phyloP scores from a whole-genome alignment of 2,888 invertebrate genomes.

The Dolomedes plantarius region DNA sequence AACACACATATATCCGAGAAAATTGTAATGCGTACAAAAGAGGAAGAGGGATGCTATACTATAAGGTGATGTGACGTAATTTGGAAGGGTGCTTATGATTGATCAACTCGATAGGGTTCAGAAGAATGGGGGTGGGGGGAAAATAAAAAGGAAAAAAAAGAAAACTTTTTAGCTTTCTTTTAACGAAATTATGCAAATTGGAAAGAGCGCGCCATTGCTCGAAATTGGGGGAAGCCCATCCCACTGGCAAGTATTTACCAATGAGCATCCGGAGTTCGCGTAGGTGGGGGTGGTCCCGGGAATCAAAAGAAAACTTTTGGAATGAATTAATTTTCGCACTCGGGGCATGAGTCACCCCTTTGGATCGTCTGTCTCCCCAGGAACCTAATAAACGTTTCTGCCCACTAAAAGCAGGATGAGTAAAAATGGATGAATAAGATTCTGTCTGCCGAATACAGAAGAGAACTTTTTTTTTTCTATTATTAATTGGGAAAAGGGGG shows the following conservation, averaged over 20 bases:
- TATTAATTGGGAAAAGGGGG: conserved; percentile 3
- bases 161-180: conserved; percentile 30
- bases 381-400: neutral
- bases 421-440: conserved; percentile 15
- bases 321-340: conserved; percentile 69
- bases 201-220: conserved; percentile 59
- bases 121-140: neutral
- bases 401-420: neutral
- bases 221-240: conserved; percentile 52
- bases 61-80: conserved; percentile 71
- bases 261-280: conserved; percentile 38
- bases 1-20: neutral
- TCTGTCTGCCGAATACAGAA: neutral
- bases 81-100: conserved; percentile 69
- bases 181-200: conserved; percentile 71
- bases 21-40: neutral
- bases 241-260: conserved; percentile 56
- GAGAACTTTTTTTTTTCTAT: neutral
- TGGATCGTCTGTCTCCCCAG: neutral
- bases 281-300: conserved; percentile 36
- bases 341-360: conserved; percentile 41
- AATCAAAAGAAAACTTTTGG: conserved; percentile 53
- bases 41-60: conserved; percentile 61
- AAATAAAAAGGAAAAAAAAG: neutral
- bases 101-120: conserved; percentile 50